Percentiles rank a stretch among this genome's conserved stretches.
phyloP scores from a whole-genome alignment of 1,140 invertebrate species.

The Drosophila tropicalis region DNA sequence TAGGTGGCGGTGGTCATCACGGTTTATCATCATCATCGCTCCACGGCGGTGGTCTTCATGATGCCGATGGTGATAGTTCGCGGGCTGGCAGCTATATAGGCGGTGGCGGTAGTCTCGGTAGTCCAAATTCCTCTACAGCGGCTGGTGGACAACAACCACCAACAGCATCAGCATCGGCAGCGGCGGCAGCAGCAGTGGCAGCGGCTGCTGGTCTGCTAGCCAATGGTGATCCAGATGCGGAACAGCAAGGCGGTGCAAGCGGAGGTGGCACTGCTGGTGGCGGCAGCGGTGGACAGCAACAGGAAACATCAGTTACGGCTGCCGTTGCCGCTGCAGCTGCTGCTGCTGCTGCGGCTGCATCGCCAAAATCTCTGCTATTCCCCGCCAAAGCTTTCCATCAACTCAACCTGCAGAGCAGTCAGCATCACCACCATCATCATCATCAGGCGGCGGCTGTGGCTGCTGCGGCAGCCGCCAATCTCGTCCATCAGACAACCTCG shows the following conservation, averaged over 20 bases:
- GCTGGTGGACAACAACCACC: slow-evolving; percentile 31
- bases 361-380: slow-evolving; percentile 68
- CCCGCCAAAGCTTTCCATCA: slow-evolving; percentile 72
- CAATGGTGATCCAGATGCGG: slow-evolving; percentile 6
- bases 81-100: slow-evolving; percentile 84
- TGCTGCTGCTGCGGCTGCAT: slow-evolving; percentile 6
- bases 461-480: slow-evolving; percentile 68
- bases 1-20: slow-evolving; percentile 59
- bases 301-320: slow-evolving; percentile 26
- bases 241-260: slow-evolving; percentile 35
- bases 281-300: slow-evolving; percentile 57
- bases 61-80: slow-evolving; percentile 85
- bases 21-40: slow-evolving; percentile 85
- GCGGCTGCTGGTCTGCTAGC: neutral
- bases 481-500: slow-evolving; percentile 82
- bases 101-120: slow-evolving; percentile 82
- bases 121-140: slow-evolving; percentile 62
- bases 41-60: slow-evolving; percentile 85
- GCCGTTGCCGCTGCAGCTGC: neutral
- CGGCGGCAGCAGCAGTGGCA: neutral
- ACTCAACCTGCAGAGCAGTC: slow-evolving; percentile 67
- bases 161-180: slow-evolving; percentile 26
- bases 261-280: slow-evolving; percentile 36
- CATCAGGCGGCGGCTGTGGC: slow-evolving; percentile 38
- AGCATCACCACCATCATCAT: slow-evolving; percentile 33